Base-by-base conservation (phyloP, 2,113 vertebrate species). In the Paedocypris sp. region DNA sequence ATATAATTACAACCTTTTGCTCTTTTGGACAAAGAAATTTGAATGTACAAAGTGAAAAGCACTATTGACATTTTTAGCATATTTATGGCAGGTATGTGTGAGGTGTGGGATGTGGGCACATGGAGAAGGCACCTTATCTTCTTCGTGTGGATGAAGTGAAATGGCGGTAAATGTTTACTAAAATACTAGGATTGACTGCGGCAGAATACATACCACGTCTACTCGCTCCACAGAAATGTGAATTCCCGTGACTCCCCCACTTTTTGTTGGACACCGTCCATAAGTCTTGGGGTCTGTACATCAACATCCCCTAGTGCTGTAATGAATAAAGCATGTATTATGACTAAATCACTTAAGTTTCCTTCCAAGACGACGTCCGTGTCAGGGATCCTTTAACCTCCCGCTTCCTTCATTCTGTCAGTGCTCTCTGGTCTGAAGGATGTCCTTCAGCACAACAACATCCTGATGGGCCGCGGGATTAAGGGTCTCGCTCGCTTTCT, bases 401-500 rank as follows among this genome's bases (percentile, higher is more conserved):
- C 57, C 71, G 42, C n/a, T 66, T 64, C 64, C 64, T 70, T 75
- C 70, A 64, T 70, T 76, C 72, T 59, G 45, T 41, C 60, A 36
- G 32, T 54, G 53, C 9, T 9, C 19, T 49, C 5, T 31, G n/a
- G 59, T 65, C 62, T 66, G 68, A 31, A 75, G 79, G 74, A 79
- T 74, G 77, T 80, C 74, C 64, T 70, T 74, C 62, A 72, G 66
- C 71, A 71, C 48, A 77, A 82, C 60, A 82, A 79, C 82, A 81
- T 82, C 79, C 81, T 79, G 77, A 77, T 82, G 74, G 63, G 51
- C 59, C 67, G 38, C 62, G 43, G 41, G 52, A 74, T 67, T 69
- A 74, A 72, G 58, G 65, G 41, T 48, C 48, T 74, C 65, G 70
- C 54, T 71, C 36, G 45, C n/a, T n/a, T n/a, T 51, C 33, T 67